Conservation (phyloP, 2,797 vertebrate species). For the Meriones psammophilus region DNA sequence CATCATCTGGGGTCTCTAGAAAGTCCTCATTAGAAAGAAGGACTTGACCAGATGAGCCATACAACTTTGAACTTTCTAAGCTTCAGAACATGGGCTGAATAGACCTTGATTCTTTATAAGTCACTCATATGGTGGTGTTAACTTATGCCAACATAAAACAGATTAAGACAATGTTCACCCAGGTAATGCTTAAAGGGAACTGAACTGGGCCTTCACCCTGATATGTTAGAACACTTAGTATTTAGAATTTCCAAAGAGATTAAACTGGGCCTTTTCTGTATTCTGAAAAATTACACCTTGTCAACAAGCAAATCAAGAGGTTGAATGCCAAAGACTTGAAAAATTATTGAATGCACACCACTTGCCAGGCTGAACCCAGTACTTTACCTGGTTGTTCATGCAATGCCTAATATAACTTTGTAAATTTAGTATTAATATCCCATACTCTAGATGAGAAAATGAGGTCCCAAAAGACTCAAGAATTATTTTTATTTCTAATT, state of each 20-base stretch:
- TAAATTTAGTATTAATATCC: background rate
- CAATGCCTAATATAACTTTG: background rate
- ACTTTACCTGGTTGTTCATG: background rate
- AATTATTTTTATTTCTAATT: background rate
- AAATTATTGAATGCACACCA: background rate
- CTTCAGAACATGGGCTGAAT: background rate
- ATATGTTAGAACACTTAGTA: background rate
- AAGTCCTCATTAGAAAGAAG: background rate
- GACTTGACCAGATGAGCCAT: background rate
- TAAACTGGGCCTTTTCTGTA: constrained; percentile 7
- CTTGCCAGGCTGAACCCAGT: background rate
- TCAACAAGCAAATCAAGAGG: constrained; percentile 11
- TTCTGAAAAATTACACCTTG: background rate
- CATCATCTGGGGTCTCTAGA: background rate
- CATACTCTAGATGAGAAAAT: background rate
- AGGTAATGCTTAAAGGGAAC: constrained; percentile 26
- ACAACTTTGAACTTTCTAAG: background rate
- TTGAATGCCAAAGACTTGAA: background rate
- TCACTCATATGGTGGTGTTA: background rate
- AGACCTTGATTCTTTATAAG: background rate
- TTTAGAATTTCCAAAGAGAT: constrained; percentile 25
- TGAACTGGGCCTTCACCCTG: constrained; percentile 36
- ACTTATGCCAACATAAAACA: background rate
- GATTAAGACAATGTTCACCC: background rate
- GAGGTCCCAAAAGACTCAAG: background rate